Evolutionary conservation across 1,140 invertebrate genomes (phyloP).

Genomic region (Calycopis cecrops): DNA sequence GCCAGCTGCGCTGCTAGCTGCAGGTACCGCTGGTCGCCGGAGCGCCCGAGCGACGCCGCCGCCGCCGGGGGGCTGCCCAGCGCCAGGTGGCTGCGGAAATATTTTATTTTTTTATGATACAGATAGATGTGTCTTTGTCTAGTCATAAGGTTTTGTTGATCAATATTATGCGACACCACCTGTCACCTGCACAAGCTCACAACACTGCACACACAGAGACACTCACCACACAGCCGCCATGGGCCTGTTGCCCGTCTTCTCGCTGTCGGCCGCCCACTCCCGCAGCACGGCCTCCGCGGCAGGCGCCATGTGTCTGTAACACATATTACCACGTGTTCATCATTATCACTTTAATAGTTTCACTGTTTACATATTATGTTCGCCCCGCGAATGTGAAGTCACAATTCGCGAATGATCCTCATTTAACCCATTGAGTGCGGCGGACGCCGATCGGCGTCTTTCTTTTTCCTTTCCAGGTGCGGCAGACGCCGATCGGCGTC

Average conservation of each 20-base stretch:
- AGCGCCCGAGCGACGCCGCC: slow-evolving; percentile 37
- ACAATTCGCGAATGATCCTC: not conserved
- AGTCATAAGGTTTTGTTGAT: no score
- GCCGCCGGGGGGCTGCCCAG: slow-evolving; percentile 47
- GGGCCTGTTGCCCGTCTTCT: slow-evolving; percentile 21
- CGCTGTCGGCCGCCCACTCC: slow-evolving; percentile 31
- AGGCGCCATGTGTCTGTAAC: slow-evolving; percentile 52
- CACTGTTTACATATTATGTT: not conserved
- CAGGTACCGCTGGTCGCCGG: slow-evolving; percentile 37
- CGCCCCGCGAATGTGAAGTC: not conserved
- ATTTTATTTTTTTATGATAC: no score
- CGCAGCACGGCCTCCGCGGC: slow-evolving; percentile 38
- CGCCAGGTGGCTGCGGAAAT: slow-evolving; percentile 42
- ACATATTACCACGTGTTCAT: not conserved
- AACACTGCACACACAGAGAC: no score
- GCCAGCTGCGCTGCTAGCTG: slow-evolving; percentile 54
- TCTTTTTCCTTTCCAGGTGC: no score
- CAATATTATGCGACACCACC: no score
- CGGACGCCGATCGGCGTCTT: no score
- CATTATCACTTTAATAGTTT: no score
- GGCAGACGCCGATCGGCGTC: no score
- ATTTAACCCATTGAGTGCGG: no score
- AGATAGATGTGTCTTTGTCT: no score
- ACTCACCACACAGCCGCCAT: slow-evolving; percentile 43
- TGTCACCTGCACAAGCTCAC: not conserved